These are phyloP conservation scores for Nephila pilipes DNA, from an alignment of 1,140 invertebrate genomes.

Conservation along the genomic window DNA sequence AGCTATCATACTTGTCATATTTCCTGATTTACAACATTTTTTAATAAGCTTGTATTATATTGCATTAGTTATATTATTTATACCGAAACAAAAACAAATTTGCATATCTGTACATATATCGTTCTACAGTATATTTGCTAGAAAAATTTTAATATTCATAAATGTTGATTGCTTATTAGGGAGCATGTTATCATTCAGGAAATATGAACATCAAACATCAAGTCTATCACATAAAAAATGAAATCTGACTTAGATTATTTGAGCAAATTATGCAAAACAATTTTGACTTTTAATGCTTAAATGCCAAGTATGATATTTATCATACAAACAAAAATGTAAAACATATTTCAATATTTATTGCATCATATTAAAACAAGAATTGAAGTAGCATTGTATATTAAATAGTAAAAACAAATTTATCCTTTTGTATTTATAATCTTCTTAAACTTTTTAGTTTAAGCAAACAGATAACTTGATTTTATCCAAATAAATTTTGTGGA, in stretches of 20 bases:
- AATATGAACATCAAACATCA: slow-evolving; percentile 4
- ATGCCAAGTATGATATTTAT: not conserved
- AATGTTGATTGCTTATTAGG: too few species aligned
- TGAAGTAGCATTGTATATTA: too few species aligned
- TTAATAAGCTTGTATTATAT: too few species aligned
- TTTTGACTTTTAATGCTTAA: not conserved
- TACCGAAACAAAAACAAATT: not conserved
- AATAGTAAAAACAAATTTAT: too few species aligned
- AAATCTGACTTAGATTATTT: slow-evolving; percentile 19
- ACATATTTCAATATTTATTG: too few species aligned
- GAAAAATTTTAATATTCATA: not conserved
- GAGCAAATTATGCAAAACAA: not conserved
- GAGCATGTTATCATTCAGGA: not conserved
- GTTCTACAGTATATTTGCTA: not conserved
- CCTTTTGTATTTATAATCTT: too few species aligned
- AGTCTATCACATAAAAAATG: slow-evolving; percentile 4
- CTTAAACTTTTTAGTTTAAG: too few species aligned
- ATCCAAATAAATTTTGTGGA: too few species aligned
- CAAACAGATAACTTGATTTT: too few species aligned
- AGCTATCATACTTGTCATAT: not conserved
- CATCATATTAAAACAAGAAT: too few species aligned
- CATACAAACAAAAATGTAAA: not conserved
- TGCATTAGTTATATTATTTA: too few species aligned
- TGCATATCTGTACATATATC: not conserved
- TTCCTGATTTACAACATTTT: slow-evolving; percentile 12